These are phyloP conservation scores for Wiebesia pumilae DNA, from an alignment of 1,140 invertebrate genomes.

Conservation along the genomic window DNA sequence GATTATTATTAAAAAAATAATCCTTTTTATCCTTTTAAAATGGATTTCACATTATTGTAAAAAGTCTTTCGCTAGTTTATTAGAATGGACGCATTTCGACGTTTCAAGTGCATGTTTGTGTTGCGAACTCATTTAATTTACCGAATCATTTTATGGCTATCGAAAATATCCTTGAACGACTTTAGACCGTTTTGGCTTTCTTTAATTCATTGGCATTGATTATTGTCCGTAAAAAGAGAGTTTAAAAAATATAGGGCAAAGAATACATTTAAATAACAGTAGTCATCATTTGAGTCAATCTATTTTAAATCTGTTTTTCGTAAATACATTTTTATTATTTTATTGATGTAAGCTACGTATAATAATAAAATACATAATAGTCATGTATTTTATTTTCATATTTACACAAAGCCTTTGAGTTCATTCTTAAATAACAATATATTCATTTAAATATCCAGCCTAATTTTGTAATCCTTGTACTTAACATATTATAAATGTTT, in stretches of 20 bases:
- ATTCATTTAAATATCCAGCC: background rate
- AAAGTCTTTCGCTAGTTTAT: slow-evolving; percentile 8
- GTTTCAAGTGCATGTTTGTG: slow-evolving; percentile 10
- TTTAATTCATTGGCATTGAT: slow-evolving; percentile 16
- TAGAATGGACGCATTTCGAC: slow-evolving; percentile 2
- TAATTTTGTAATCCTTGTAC: background rate
- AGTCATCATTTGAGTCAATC: background rate
- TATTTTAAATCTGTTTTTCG: background rate
- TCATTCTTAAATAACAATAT: background rate
- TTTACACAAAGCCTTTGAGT: too few species aligned
- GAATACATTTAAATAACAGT: background rate
- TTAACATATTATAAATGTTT: background rate
- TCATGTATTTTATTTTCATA: too few species aligned
- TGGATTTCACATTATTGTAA: background rate
- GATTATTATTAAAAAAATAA: too few species aligned
- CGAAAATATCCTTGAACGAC: slow-evolving; percentile 14
- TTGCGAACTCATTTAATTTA: slow-evolving; percentile 21
- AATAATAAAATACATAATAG: too few species aligned
- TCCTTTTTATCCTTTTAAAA: background rate
- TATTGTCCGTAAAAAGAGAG: background rate
- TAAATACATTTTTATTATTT: background rate
- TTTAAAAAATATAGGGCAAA: background rate
- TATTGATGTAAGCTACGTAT: background rate
- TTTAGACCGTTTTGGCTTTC: slow-evolving; percentile 17
- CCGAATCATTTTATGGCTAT: slow-evolving; percentile 37